phyloP scores from a whole-genome alignment of 64 coral and sea anemone species.

The Stichodactyla helianthus region DNA sequence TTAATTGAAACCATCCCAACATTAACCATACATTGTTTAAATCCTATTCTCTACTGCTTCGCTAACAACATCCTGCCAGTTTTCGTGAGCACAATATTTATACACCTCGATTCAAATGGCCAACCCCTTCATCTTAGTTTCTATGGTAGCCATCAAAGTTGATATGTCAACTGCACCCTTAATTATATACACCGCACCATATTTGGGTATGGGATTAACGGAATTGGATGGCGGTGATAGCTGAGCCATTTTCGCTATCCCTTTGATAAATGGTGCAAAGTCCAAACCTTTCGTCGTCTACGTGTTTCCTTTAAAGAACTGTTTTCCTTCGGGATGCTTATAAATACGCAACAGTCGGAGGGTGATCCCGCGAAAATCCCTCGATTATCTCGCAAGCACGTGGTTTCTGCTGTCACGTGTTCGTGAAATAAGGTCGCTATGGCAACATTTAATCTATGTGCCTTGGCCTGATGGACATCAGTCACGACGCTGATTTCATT shows the following conservation, averaged over 20 bases:
- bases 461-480: background rate
- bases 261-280: background rate
- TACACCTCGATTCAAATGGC: background rate
- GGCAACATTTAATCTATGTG: background rate
- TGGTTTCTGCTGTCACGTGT: background rate
- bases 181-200: background rate
- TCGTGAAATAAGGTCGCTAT: background rate
- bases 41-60: conserved; percentile 1
- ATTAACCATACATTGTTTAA: background rate
- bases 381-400: background rate
- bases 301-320: background rate
- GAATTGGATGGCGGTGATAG: too few species aligned
- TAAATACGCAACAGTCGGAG: background rate
- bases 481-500: background rate
- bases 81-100: background rate
- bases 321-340: background rate
- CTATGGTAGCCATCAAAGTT: background rate
- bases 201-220: background rate
- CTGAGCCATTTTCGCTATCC: background rate
- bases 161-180: background rate
- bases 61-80: background rate
- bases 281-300: background rate
- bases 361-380: background rate
- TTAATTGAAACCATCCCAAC: background rate
- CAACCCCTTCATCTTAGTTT: background rate